Evolutionary conservation across 1,140 invertebrate genomes (phyloP).

Genomic region (Apis cerana): DNA sequence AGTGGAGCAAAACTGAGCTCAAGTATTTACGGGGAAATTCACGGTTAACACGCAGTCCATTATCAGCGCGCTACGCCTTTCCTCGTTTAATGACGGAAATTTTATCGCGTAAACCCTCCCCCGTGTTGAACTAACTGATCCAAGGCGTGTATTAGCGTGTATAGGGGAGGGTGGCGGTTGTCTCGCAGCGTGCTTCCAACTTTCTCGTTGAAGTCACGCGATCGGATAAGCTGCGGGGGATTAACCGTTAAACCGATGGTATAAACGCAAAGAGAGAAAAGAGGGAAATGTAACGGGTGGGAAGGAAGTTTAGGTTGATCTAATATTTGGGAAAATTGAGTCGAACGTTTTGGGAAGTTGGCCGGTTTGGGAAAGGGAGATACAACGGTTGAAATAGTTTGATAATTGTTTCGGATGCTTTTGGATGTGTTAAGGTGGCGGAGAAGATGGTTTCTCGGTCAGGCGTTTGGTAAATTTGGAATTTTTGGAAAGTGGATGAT

Average conservation of each 20-base stretch:
- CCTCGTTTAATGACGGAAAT: constrained; percentile 62
- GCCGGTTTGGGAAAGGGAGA: too few relatives aligned
- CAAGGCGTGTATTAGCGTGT: constrained; percentile 33
- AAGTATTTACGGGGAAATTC: constrained; percentile 54
- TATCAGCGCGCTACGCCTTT: constrained; percentile 35
- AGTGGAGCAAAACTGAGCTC: constrained; percentile 40
- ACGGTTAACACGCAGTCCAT: constrained; percentile 32
- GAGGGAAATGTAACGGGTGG: constrained; percentile 32
- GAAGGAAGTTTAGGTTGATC: not conserved
- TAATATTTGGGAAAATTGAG: not conserved
- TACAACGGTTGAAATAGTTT: not conserved
- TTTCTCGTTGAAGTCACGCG: constrained; percentile 71
- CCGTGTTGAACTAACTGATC: constrained; percentile 56
- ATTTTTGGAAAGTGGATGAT: not conserved
- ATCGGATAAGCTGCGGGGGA: constrained; percentile 71
- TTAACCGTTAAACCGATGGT: constrained; percentile 71
- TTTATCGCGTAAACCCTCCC: constrained; percentile 57
- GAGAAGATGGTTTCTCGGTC: not conserved
- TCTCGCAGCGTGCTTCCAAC: constrained; percentile 59
- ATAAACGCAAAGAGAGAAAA: constrained; percentile 55
- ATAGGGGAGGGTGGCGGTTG: constrained; percentile 25
- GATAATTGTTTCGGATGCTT: not conserved
- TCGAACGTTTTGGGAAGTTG: not conserved
- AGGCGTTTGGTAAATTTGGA: not conserved
- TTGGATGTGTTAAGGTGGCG: not conserved